A percentile compares a stretch with the other conserved stretches of the same genome.
Conservation (phyloP, 2,797 vertebrate genomes). For the Onychomys torridus region DNA sequence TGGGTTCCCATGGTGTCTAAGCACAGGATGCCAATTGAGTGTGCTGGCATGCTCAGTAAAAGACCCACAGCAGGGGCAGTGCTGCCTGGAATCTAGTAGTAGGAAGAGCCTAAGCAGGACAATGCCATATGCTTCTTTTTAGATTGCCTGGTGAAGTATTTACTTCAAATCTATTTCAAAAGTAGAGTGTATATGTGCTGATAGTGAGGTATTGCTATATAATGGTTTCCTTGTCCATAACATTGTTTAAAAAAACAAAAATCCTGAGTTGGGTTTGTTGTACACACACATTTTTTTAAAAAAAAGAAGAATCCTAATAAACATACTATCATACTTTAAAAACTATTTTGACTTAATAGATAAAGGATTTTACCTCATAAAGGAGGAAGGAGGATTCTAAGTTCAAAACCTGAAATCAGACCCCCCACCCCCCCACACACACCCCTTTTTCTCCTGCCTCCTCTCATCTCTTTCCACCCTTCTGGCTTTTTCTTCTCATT, state of each 20-base stretch:
- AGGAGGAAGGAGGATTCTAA: background rate
- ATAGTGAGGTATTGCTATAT: background rate
- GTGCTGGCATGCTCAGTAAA: too few relatives aligned
- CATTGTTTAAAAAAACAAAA: background rate
- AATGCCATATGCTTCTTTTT: slow-evolving; percentile 9
- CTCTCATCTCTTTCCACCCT: background rate
- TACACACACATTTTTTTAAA: background rate
- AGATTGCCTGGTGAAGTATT: slow-evolving; percentile 16
- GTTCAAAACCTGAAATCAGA: background rate
- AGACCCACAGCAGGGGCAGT: background rate
- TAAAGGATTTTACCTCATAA: background rate
- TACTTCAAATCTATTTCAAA: slow-evolving; percentile 46
- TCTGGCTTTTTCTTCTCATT: background rate
- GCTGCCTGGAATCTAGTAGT: background rate
- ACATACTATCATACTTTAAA: background rate
- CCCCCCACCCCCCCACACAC: background rate
- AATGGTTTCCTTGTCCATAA: background rate
- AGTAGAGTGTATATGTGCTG: slow-evolving; percentile 13
- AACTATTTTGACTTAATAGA: background rate
- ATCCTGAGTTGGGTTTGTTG: background rate
- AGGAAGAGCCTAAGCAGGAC: background rate
- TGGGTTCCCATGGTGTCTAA: background rate
- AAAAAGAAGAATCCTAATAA: background rate
- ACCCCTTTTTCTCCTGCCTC: too few relatives aligned
- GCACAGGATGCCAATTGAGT: background rate